Conservation (phyloP, 2,113 vertebrate species). For the Caranx ignobilis region DNA sequence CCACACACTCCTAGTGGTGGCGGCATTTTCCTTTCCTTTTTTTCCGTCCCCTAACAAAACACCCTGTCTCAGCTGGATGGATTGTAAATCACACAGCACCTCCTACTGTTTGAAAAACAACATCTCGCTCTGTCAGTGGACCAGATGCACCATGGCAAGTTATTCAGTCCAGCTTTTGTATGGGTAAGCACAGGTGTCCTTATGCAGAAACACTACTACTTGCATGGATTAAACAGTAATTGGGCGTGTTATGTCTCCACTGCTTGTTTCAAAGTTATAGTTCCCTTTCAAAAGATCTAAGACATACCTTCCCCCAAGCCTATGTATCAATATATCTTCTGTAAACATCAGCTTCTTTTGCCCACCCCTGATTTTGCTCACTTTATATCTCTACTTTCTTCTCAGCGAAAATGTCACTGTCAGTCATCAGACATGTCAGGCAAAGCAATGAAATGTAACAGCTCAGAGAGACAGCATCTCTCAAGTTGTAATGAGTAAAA, state of each 20-base stretch:
- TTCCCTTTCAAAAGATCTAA: slow-evolving; percentile 14
- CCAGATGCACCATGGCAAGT: slow-evolving; percentile 21
- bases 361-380: neutral
- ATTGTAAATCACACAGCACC: slow-evolving; percentile 74
- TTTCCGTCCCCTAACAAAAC: neutral
- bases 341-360: neutral
- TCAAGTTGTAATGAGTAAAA: slow-evolving; percentile 16
- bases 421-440: slow-evolving; percentile 13
- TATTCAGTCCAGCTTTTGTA: slow-evolving; percentile 22
- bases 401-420: slow-evolving; percentile 30
- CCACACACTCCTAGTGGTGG: slow-evolving; percentile 33
- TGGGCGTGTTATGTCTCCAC: neutral
- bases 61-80: slow-evolving; percentile 27
- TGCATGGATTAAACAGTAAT: slow-evolving; percentile 28
- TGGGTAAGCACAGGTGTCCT: slow-evolving; percentile 18
- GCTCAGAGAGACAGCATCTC: neutral
- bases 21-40: neutral
- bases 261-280: slow-evolving; percentile 17
- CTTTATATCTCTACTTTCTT: slow-evolving; percentile 10
- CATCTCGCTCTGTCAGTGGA: slow-evolving; percentile 19
- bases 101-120: slow-evolving; percentile 74
- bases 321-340: neutral
- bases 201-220: slow-evolving; percentile 25
- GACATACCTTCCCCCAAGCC: slow-evolving; percentile 3
- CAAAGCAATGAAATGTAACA: slow-evolving; percentile 16